phyloP scores from a whole-genome alignment of 2,797 vertebrate species.

The Poecilia wingei region DNA sequence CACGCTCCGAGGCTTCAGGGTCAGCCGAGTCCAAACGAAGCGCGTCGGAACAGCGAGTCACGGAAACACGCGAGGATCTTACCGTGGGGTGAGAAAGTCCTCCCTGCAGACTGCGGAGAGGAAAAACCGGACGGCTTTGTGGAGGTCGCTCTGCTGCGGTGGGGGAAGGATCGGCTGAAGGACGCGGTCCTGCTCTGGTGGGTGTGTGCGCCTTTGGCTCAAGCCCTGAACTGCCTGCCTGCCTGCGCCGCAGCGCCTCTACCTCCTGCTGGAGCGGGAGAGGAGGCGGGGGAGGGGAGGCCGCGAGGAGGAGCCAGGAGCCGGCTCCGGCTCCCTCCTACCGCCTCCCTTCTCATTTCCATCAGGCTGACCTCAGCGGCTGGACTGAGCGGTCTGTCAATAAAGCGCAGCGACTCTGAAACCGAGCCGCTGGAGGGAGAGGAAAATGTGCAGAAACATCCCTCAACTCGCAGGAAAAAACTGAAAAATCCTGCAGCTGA shows the following conservation, averaged over 20 bases:
- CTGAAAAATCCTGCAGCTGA: background rate
- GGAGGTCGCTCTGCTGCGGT: slow-evolving; percentile 46
- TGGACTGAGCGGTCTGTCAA: slow-evolving; percentile 34
- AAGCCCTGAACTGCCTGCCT: slow-evolving; percentile 67
- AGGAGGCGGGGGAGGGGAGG: slow-evolving; percentile 29
- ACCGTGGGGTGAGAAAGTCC: slow-evolving; percentile 54
- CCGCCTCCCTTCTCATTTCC: slow-evolving; percentile 40
- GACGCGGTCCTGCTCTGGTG: slow-evolving; percentile 61
- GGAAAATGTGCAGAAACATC: slow-evolving; percentile 22
- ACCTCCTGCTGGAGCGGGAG: slow-evolving; percentile 56
- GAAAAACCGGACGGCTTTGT: slow-evolving; percentile 31
- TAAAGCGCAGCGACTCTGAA: slow-evolving; percentile 28
- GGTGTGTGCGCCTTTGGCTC: slow-evolving; percentile 72
- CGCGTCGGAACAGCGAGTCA: background rate
- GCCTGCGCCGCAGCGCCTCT: slow-evolving; percentile 71
- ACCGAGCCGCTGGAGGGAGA: slow-evolving; percentile 40
- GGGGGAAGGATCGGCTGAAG: slow-evolving; percentile 53
- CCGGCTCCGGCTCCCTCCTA: slow-evolving; percentile 43
- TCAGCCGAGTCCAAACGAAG: slow-evolving; percentile 3
- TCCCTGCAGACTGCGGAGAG: slow-evolving; percentile 38
- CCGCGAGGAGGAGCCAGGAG: slow-evolving; percentile 58
- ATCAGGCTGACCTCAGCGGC: slow-evolving; percentile 28
- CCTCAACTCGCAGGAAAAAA: slow-evolving; percentile 7
- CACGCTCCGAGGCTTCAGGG: background rate
- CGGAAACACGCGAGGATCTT: slow-evolving; percentile 34